Percentiles rank a stretch among this genome's conserved stretches.
These are phyloP conservation scores for Pomacea maculata DNA, from an alignment of 1,140 invertebrate genomes.

Conservation along the genomic window DNA sequence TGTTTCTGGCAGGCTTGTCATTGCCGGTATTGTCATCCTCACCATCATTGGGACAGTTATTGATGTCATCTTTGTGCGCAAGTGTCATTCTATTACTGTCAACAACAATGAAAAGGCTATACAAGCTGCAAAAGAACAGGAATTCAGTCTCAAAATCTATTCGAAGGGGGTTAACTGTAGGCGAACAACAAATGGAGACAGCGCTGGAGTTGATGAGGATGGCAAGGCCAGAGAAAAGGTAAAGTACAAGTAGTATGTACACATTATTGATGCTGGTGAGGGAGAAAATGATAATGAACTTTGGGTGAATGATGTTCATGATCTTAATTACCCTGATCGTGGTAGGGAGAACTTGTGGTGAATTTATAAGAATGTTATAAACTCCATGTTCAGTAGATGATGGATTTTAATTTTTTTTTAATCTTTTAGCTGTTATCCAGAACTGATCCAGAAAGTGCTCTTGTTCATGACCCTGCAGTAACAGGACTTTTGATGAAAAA, in stretches of 20 bases:
- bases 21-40: conserved; percentile 3
- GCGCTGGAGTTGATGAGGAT: neutral
- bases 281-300: too few species aligned
- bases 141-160: neutral
- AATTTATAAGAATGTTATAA: too few species aligned
- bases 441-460: too few species aligned
- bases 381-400: too few species aligned
- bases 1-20: conserved; percentile 1
- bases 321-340: too few species aligned
- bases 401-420: too few species aligned
- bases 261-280: neutral
- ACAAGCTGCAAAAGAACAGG: neutral
- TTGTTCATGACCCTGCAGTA: neutral
- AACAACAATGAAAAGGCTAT: conserved; percentile 3
- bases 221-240: neutral
- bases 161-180: neutral
- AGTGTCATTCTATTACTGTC: neutral
- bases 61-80: conserved; percentile 6
- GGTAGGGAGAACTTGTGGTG: too few species aligned
- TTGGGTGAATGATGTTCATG: too few species aligned
- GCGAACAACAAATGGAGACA: neutral
- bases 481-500: neutral
- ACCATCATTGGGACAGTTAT: neutral
- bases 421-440: too few species aligned
- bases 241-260: neutral